phyloP scores from a whole-genome alignment of 2,797 vertebrate genomes.

The Cryptoblepharus egeriae region DNA sequence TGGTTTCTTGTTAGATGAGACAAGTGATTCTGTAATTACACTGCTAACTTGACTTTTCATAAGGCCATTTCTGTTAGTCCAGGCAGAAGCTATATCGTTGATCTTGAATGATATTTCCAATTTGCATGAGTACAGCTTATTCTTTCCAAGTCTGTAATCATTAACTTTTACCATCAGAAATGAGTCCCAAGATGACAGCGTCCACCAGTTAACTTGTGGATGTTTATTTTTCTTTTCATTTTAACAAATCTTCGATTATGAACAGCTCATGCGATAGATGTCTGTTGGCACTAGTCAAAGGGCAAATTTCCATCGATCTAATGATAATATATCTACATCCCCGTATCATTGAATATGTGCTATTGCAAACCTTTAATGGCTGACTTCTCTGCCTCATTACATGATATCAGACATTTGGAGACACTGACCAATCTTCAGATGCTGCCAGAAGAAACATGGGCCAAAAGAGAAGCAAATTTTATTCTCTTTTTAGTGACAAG shows the following conservation, averaged over 20 bases:
- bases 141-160: neutral
- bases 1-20: neutral
- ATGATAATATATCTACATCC: constrained; percentile 26
- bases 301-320: constrained; percentile 28
- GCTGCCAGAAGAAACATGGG: constrained; percentile 41
- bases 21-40: neutral
- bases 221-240: constrained; percentile 38
- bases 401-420: constrained; percentile 27
- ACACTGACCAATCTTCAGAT: constrained; percentile 38
- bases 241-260: constrained; percentile 42
- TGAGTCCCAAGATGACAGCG: neutral
- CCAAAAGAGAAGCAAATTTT: constrained; percentile 50
- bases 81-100: neutral
- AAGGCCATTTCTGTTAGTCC: neutral
- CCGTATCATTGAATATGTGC: constrained; percentile 13
- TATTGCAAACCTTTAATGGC: constrained; percentile 35
- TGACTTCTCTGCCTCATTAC: constrained; percentile 40
- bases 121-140: neutral
- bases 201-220: constrained; percentile 5
- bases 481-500: constrained; percentile 53
- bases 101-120: constrained; percentile 1
- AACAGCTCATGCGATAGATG: constrained; percentile 18
- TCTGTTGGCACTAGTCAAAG: constrained; percentile 17
- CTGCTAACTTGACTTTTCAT: neutral
- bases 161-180: neutral